Conservation (phyloP, 2,888 invertebrate genomes). For the Acanthoscelides obtectus region DNA sequence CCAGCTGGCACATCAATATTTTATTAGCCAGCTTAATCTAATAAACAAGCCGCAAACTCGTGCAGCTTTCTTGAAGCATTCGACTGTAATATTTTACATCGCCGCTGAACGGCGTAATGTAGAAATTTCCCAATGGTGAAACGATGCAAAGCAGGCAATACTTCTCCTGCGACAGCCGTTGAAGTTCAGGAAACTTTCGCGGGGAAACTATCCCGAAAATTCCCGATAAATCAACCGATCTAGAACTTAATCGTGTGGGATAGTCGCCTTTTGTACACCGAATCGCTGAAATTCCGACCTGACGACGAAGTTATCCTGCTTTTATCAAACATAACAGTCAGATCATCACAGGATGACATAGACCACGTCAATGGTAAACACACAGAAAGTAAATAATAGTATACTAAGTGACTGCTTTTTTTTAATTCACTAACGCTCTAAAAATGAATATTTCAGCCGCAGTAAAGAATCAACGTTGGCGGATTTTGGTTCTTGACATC, state of each 20-base stretch:
- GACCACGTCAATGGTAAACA: too few relatives aligned
- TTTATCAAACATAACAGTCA: too few relatives aligned
- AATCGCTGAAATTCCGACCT: not conserved
- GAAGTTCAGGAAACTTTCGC: not conserved
- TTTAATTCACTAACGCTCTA: too few relatives aligned
- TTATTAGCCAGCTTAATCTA: not conserved
- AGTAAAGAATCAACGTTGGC: too few relatives aligned
- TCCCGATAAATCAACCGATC: not conserved
- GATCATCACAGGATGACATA: too few relatives aligned
- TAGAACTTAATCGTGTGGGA: not conserved
- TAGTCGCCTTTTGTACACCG: not conserved
- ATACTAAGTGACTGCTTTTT: too few relatives aligned
- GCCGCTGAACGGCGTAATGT: not conserved
- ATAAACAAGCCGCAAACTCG: not conserved
- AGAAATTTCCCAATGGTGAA: not conserved
- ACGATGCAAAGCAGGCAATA: not conserved
- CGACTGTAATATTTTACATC: not conserved
- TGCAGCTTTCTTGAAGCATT: not conserved
- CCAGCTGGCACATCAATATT: not conserved
- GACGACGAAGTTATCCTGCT: too few relatives aligned
- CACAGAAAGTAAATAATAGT: too few relatives aligned
- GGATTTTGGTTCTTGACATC: too few relatives aligned
- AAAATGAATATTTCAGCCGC: too few relatives aligned
- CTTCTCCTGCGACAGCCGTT: not conserved
- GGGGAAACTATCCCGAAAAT: not conserved